Evolutionary conservation across 30 jellyfish, hydroid and myxozoan species (phyloP).

Genomic region (Pelagia noctiluca): DNA sequence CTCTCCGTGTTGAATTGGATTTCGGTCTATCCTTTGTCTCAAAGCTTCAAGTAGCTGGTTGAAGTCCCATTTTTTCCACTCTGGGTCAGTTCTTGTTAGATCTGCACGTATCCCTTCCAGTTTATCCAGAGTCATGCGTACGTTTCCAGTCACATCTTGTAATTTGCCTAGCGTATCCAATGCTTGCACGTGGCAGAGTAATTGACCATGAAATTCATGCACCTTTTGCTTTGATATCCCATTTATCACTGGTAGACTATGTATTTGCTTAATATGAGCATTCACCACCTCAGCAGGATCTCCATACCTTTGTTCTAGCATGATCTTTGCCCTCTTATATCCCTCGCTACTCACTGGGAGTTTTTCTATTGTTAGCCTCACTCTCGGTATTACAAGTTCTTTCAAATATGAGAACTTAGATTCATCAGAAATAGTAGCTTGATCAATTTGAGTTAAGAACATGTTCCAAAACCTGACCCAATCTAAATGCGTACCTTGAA

Average conservation of each 20-base stretch:
- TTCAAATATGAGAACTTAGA: slow-evolving; percentile 4
- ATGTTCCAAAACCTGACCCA: slow-evolving; percentile 10
- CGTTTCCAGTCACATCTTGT: slow-evolving; percentile 38
- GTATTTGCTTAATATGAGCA: slow-evolving; percentile 50
- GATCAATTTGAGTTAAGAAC: background rate
- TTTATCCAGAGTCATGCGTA: slow-evolving; percentile 54
- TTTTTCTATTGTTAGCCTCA: background rate
- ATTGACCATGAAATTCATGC: slow-evolving; percentile 34
- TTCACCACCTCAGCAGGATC: slow-evolving; percentile 54
- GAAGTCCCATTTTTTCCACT: slow-evolving; percentile 62
- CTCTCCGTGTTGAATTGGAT: slow-evolving; percentile 27
- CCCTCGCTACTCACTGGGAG: slow-evolving; percentile 42
- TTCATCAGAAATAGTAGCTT: background rate
- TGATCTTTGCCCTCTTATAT: slow-evolving; percentile 47
- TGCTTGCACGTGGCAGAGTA: slow-evolving; percentile 33
- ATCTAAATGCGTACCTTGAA: slow-evolving; percentile 10
- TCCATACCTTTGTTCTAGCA: slow-evolving; percentile 40
- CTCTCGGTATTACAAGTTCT: background rate
- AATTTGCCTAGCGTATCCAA: slow-evolving; percentile 63
- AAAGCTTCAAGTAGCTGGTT: slow-evolving; percentile 14
- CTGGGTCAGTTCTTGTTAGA: slow-evolving; percentile 25
- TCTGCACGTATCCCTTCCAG: slow-evolving; percentile 49
- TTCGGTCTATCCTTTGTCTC: slow-evolving; percentile 60
- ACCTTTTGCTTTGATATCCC: slow-evolving; percentile 16
- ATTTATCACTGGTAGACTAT: slow-evolving; percentile 44